Conservation (phyloP, 2,113 vertebrate genomes). For the Aphyosemion australe region DNA sequence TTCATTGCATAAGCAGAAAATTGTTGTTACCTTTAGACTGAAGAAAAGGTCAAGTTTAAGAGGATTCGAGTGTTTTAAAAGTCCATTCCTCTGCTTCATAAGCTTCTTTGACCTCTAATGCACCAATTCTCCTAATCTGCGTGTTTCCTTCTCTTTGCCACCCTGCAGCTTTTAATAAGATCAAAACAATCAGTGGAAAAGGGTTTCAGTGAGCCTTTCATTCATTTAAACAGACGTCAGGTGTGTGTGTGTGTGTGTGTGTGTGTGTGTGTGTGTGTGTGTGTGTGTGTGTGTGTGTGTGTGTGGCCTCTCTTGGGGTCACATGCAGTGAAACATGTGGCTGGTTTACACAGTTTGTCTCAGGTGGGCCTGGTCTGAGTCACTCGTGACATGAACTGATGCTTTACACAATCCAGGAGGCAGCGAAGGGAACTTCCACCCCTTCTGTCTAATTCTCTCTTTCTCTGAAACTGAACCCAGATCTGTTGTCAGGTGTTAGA, state of each 20-base stretch:
- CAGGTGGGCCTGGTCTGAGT: constrained; percentile 58
- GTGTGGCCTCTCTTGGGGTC: neutral
- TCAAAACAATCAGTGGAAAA: constrained; percentile 53
- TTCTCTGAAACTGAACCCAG: too few species aligned
- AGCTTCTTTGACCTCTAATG: constrained; percentile 47
- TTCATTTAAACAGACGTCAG: constrained; percentile 55
- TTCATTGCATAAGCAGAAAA: neutral
- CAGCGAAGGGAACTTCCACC: constrained; percentile 59
- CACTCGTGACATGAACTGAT: constrained; percentile 53
- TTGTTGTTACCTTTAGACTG: constrained; percentile 29
- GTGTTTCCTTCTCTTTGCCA: constrained; percentile 56
- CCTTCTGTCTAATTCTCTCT: constrained; percentile 5
- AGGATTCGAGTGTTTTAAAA: constrained; percentile 62
- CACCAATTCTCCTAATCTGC: constrained; percentile 41
- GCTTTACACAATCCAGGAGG: constrained; percentile 55
- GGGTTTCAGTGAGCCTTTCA: constrained; percentile 33
- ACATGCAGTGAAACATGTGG: constrained; percentile 35
- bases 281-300: too few species aligned
- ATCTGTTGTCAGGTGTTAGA: constrained; percentile 19
- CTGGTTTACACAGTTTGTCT: constrained; percentile 45
- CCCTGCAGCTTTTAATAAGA: constrained; percentile 53
- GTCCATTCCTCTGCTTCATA: constrained; percentile 52
- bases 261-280: too few species aligned
- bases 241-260: neutral
- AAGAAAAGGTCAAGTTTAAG: constrained; percentile 56